Percentiles rank a stretch among this genome's conserved stretches.
Evolutionary conservation across 2,888 invertebrate species (phyloP).

Genomic region (Gymnocheta viridis): DNA sequence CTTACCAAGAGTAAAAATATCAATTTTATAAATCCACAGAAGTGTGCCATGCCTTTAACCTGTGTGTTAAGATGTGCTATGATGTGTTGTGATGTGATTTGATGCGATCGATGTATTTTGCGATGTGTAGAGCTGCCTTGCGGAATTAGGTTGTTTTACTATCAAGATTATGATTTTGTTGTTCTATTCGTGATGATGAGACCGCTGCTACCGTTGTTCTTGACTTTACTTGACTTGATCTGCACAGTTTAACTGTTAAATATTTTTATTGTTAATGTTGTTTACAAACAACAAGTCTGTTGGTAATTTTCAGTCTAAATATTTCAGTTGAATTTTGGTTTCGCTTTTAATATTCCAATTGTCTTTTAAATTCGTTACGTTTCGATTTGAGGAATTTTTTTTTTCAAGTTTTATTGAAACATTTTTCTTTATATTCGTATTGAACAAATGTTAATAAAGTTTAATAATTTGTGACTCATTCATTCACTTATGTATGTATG

Average conservation of each 20-base stretch:
- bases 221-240: constrained; percentile 39
- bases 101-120: constrained; percentile 12
- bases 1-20: constrained; percentile 78
- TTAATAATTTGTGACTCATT: constrained; percentile 57
- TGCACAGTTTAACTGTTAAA: constrained; percentile 20
- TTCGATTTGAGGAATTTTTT: constrained; percentile 26
- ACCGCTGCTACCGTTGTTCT: constrained; percentile 35
- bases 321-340: constrained; percentile 46
- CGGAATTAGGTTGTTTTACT: constrained; percentile 51
- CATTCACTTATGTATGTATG: constrained; percentile 47
- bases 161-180: constrained; percentile 39
- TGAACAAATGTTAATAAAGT: constrained; percentile 54
- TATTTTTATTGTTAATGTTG: neutral
- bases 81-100: constrained; percentile 30
- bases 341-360: constrained; percentile 25
- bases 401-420: constrained; percentile 33
- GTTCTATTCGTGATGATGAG: neutral
- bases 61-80: constrained; percentile 32
- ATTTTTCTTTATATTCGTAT: constrained; percentile 23
- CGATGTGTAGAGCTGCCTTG: constrained; percentile 12
- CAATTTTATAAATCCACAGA: constrained; percentile 77
- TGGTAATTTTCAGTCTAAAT: constrained; percentile 53
- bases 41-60: constrained; percentile 73
- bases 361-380: constrained; percentile 20
- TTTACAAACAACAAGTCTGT: constrained; percentile 17